Conservation (phyloP, 2,797 vertebrate genomes). For the Alcedo quadribrachys region DNA sequence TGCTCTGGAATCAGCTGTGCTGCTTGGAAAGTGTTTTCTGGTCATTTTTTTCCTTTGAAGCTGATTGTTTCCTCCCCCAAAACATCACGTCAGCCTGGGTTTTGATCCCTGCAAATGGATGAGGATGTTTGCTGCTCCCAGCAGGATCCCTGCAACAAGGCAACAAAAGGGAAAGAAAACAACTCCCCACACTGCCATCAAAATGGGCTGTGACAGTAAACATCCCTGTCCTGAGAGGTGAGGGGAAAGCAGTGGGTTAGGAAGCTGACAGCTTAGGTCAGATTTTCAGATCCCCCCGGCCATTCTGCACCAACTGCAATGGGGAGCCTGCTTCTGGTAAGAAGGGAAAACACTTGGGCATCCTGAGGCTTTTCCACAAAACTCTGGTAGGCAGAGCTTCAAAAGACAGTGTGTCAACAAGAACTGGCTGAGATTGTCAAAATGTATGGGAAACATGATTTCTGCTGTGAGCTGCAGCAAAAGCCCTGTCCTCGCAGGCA, state of each 20-base stretch:
- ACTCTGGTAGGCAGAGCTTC: neutral
- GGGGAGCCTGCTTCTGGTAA: neutral
- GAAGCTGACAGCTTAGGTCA: neutral
- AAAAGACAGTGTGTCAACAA: neutral
- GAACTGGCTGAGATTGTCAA: neutral
- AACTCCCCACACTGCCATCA: neutral
- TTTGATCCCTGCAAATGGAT: neutral
- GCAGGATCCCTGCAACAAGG: neutral
- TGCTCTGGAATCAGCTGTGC: neutral
- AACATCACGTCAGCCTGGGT: neutral
- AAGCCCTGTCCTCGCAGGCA: neutral
- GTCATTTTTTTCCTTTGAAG: neutral
- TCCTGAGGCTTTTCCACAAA: neutral
- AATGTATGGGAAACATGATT: neutral
- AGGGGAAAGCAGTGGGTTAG: neutral
- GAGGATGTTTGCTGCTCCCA: constrained; percentile 30
- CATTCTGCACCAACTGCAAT: neutral
- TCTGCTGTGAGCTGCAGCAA: neutral
- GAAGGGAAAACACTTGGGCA: neutral
- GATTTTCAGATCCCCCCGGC: neutral
- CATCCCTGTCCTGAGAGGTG: neutral
- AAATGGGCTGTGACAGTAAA: constrained; percentile 36
- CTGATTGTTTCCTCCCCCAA: neutral
- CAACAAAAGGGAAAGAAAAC: neutral
- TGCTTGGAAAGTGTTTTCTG: neutral